Percentiles rank a stretch among this genome's conserved stretches.
phyloP scores from a whole-genome alignment of 1,140 invertebrate genomes.

The Achroia grisella region DNA sequence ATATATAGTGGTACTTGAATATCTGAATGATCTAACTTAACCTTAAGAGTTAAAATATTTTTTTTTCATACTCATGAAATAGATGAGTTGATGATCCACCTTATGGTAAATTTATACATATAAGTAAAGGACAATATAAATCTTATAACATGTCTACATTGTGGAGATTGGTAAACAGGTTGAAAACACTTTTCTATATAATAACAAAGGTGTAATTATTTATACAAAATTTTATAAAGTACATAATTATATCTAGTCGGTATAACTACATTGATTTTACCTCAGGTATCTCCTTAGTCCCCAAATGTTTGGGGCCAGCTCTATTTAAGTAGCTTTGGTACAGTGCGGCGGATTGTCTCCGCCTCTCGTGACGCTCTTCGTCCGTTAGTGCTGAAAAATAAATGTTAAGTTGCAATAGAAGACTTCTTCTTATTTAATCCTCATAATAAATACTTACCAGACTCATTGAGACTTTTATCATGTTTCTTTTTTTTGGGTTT shows the following conservation, averaged over 20 bases:
- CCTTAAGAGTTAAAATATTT: no score
- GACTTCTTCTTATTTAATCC: constrained; percentile 1
- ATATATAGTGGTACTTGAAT: constrained; percentile 4
- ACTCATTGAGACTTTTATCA: constrained; percentile 51
- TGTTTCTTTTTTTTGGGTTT: constrained; percentile 29
- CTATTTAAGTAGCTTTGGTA: constrained; percentile 85
- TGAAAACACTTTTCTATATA: no score
- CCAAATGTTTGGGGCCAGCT: constrained; percentile 84
- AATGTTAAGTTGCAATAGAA: constrained; percentile 9
- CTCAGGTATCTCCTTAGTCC: constrained; percentile 87
- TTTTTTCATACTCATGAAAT: no score
- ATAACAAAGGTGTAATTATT: no score
- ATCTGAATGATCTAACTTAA: no score
- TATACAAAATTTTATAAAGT: no score
- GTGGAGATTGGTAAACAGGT: no score
- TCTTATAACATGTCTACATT: no score
- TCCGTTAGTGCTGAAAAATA: constrained; percentile 68
- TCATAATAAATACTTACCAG: constrained; percentile 24
- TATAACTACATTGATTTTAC: constrained; percentile 55
- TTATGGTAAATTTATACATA: no score
- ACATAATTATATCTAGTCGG: no score
- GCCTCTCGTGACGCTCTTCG: constrained; percentile 78
- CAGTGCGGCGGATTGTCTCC: constrained; percentile 75
- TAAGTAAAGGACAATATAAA: no score
- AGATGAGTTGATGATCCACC: no score